Evolutionary conservation across 2,888 invertebrate species (phyloP).

Genomic region (Pristionchus fissidentatus): DNA sequence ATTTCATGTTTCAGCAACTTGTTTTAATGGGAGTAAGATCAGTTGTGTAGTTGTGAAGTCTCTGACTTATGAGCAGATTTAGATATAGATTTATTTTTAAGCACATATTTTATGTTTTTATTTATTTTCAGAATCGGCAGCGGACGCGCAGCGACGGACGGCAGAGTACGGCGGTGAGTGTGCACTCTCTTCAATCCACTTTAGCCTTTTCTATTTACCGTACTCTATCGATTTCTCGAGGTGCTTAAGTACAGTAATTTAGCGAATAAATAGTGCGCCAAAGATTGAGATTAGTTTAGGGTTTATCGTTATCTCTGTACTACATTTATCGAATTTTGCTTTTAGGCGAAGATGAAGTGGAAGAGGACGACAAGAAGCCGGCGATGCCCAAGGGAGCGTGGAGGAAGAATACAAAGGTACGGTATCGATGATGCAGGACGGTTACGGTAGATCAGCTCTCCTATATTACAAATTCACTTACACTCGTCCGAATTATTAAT

Average conservation of each 20-base stretch:
- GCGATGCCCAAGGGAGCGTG: constrained; percentile 77
- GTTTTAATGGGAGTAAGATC: not conserved
- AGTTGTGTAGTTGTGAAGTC: not conserved
- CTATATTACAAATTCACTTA: not conserved
- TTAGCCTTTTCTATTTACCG: too few species aligned
- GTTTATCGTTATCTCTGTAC: too few species aligned
- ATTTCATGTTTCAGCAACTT: too few species aligned
- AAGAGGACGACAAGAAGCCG: constrained; percentile 48
- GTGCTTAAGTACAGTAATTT: too few species aligned
- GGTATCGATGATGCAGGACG: not conserved
- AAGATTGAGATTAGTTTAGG: too few species aligned
- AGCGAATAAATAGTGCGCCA: too few species aligned
- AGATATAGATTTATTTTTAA: not conserved
- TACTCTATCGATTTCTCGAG: too few species aligned
- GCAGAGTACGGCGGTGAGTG: constrained; percentile 51
- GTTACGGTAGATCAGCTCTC: not conserved
- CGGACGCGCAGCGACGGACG: constrained; percentile 69
- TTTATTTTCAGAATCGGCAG: constrained; percentile 67
- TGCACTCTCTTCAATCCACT: too few species aligned
- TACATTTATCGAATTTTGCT: too few species aligned
- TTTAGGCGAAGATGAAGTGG: constrained; percentile 47
- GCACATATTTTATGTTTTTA: not conserved
- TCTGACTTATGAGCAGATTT: not conserved
- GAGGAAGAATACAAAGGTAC: constrained; percentile 81
- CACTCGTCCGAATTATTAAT: too few species aligned